These are phyloP conservation scores for Poeciliopsis retropinna DNA, from an alignment of 2,113 vertebrate species.

Conservation along the genomic window DNA sequence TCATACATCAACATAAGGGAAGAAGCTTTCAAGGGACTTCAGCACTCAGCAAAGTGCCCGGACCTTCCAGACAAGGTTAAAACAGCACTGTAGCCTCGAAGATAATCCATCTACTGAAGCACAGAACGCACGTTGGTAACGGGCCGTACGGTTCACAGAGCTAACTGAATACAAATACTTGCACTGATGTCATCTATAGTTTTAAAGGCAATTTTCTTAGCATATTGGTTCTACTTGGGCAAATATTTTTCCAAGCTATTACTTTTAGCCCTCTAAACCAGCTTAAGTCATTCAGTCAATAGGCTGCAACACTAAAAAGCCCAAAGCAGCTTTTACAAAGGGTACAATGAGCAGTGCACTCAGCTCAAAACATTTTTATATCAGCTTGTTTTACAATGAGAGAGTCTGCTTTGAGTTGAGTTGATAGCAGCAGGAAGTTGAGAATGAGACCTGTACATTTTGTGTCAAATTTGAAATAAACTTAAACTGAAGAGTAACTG, in stretches of 20 bases:
- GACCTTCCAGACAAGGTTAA: slow-evolving; percentile 69
- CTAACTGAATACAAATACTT: background rate
- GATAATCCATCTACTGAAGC: slow-evolving; percentile 52
- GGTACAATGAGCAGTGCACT: too few species aligned
- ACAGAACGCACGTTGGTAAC: slow-evolving; percentile 29
- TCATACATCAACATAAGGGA: slow-evolving; percentile 64
- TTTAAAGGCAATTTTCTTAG: background rate
- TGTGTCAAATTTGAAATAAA: too few species aligned
- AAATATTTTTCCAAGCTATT: background rate
- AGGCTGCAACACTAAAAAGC: background rate
- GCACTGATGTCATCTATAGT: background rate
- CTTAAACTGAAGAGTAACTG: too few species aligned
- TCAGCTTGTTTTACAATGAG: too few species aligned
- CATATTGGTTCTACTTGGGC: too few species aligned
- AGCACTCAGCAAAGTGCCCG: slow-evolving; percentile 52
- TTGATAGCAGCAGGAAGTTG: too few species aligned
- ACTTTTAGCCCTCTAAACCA: background rate
- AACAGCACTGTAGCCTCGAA: slow-evolving; percentile 51
- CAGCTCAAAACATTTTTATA: too few species aligned
- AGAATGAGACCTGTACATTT: too few species aligned
- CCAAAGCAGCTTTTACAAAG: too few species aligned
- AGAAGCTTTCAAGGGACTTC: slow-evolving; percentile 62
- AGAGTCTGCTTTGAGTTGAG: too few species aligned
- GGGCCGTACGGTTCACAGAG: slow-evolving; percentile 9
- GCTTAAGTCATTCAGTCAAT: background rate